phyloP scores from a whole-genome alignment of 2,113 vertebrate species.

The cattle (Bos taurus) region DNA sequence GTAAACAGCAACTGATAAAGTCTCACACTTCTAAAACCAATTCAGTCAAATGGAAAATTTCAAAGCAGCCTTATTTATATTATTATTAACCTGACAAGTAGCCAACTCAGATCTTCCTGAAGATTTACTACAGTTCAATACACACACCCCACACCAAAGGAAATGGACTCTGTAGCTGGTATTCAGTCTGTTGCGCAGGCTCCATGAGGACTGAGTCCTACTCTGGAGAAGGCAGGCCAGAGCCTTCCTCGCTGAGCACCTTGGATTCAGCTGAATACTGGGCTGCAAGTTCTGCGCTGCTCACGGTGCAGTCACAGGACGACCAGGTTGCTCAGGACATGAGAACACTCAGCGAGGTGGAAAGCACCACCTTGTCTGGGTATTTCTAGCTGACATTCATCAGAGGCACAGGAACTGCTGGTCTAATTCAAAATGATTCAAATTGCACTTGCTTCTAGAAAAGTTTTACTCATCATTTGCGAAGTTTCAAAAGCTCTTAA shows the following conservation, averaged over 20 bases:
- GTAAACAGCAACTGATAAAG: background rate
- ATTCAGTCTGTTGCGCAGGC: background rate
- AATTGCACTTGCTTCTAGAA: background rate
- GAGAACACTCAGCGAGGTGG: background rate
- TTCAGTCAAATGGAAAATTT: background rate
- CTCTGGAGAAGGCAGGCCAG: background rate
- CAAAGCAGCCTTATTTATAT: background rate
- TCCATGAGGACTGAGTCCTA: background rate
- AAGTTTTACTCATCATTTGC: background rate
- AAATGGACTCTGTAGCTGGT: background rate
- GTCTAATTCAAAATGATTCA: background rate
- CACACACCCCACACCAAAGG: rapidly evolving
- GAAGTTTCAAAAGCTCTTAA: conserved; percentile 22
- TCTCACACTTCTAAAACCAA: background rate
- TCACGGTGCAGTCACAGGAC: background rate
- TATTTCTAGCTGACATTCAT: background rate
- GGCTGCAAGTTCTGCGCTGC: background rate
- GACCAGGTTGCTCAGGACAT: background rate
- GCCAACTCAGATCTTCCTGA: background rate
- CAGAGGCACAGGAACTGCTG: background rate
- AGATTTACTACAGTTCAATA: background rate
- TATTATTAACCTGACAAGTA: background rate
- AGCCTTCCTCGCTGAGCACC: background rate
- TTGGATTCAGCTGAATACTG: background rate
- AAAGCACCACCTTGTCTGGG: background rate